These are phyloP conservation scores for Caenorhabditis briggsae DNA, from an alignment of 1,140 invertebrate genomes.

Conservation along the genomic window DNA sequence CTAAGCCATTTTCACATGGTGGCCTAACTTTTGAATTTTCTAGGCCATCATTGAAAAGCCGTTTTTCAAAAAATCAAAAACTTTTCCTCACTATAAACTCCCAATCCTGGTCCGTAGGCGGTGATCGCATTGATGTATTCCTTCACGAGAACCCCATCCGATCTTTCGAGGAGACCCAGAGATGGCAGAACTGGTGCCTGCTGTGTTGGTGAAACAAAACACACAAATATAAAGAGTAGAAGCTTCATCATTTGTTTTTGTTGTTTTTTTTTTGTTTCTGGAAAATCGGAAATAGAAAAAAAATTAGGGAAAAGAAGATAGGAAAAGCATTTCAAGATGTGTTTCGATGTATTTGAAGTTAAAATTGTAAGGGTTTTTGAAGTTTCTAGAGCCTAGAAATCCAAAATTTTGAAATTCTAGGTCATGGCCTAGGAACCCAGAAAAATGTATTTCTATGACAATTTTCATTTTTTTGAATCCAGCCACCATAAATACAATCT, in stretches of 20 bases:
- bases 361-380: no score
- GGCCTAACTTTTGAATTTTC: no score
- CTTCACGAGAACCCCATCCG: slow-evolving; percentile 51
- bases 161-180: slow-evolving; percentile 22
- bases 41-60: background rate
- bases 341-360: no score
- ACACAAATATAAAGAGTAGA: background rate
- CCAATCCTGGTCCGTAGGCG: slow-evolving; percentile 69
- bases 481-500: no score
- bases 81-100: slow-evolving; percentile 57
- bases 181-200: slow-evolving; percentile 44
- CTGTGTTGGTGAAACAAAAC: background rate
- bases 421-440: no score
- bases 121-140: slow-evolving; percentile 66
- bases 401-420: background rate
- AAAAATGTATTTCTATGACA: no score
- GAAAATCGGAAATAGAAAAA: background rate
- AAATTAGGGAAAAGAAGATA: no score
- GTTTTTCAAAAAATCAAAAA: background rate
- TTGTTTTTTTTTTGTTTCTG: background rate
- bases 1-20: no score
- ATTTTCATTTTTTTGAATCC: no score
- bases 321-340: no score
- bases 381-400: background rate
- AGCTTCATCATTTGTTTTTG: background rate